Evolutionary conservation across 2,113 vertebrate species (phyloP), one percentile per base, ranked within the genome.

Genomic region (Passer domesticus): DNA sequence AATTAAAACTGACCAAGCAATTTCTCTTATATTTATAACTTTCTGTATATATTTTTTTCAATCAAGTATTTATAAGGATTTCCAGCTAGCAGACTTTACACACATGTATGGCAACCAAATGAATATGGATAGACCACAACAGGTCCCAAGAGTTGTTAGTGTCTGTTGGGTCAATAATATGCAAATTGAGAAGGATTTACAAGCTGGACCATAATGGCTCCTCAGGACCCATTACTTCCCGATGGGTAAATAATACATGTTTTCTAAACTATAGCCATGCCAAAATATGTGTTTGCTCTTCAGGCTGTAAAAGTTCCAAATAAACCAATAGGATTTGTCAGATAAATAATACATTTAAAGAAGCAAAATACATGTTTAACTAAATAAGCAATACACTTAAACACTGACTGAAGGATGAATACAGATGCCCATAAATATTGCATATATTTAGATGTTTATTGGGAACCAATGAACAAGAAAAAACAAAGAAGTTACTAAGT

Each of bases 191-290:
- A 96, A 95, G 94, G 93, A 97, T 97, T 96, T 97, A 95, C 90
- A 95, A 94, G 82, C 92, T 74, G 94, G 76, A 66, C 82, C 87
- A 52, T 97, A 97, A 97, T 77, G 78, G 94, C 37, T 98, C 96
- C 97, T 88, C 52, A 90, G 97, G 95, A 97, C 89, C 95, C 92
- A 96, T 98, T 97, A 97, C 88, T 96, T 97, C 94, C 83, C 30
- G 15, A 90, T 90, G 53, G 86, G 94, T 97, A 98, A 97, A 95
- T 96, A 97, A 97, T 87, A 96, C 83, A 82, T 97, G 90, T 97
- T 97, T 97, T 97, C 95, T 83, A 96, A 97, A 97, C 87, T 82
- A 89, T 4, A 60, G 47, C 78, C 56, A 91, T 96, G 96, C 95
- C 97, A 97, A 97, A 95, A 95, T 94, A 82, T 0, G 33, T 88